Percentiles rank a stretch among this genome's conserved stretches.
Evolutionary conservation across 1,140 invertebrate genomes (phyloP).

Genomic region (Trichogramma pretiosum): DNA sequence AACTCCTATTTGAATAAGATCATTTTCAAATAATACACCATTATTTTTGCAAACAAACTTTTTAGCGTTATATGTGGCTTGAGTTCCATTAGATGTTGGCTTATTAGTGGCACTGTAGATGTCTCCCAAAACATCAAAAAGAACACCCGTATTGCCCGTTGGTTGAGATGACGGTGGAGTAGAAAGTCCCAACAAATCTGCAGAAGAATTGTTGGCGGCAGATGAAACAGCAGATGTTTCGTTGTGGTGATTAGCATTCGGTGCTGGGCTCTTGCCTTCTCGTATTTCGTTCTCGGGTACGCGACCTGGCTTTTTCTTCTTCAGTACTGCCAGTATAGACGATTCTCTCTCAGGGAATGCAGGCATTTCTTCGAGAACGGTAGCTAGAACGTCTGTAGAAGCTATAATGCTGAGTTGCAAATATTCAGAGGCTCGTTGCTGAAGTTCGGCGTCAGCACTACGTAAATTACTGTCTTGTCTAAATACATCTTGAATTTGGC

Average conservation of each 20-base stretch:
- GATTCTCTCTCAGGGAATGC: conserved; percentile 98
- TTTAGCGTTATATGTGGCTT: conserved; percentile 70
- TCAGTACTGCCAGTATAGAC: conserved; percentile 92
- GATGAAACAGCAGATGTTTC: conserved; percentile 34
- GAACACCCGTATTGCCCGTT: conserved; percentile 58
- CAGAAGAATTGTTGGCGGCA: conserved; percentile 52
- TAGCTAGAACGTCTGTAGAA: conserved; percentile 93
- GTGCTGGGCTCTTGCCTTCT: conserved; percentile 70
- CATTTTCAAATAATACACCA: conserved; percentile 97
- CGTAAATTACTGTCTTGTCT: conserved; percentile 91
- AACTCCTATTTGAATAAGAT: conserved; percentile 95
- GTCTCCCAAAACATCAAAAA: conserved; percentile 87
- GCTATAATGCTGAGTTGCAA: conserved; percentile 92
- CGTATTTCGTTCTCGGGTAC: conserved; percentile 77
- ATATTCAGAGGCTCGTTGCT: conserved; percentile 97
- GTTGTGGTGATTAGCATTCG: conserved; percentile 53
- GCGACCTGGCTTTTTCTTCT: conserved; percentile 93
- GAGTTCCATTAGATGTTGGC: conserved; percentile 51
- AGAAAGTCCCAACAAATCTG: conserved; percentile 76
- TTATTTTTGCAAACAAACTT: conserved; percentile 97
- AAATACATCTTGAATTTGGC: conserved; percentile 93
- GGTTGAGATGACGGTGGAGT: conserved; percentile 67
- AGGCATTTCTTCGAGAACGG: conserved; percentile 99
- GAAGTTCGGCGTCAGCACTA: conserved; percentile 95
- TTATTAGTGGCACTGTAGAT: conserved; percentile 65